These are phyloP conservation scores for Drosophila rhopaloa DNA, from an alignment of 1,140 invertebrate genomes.

Conservation along the genomic window DNA sequence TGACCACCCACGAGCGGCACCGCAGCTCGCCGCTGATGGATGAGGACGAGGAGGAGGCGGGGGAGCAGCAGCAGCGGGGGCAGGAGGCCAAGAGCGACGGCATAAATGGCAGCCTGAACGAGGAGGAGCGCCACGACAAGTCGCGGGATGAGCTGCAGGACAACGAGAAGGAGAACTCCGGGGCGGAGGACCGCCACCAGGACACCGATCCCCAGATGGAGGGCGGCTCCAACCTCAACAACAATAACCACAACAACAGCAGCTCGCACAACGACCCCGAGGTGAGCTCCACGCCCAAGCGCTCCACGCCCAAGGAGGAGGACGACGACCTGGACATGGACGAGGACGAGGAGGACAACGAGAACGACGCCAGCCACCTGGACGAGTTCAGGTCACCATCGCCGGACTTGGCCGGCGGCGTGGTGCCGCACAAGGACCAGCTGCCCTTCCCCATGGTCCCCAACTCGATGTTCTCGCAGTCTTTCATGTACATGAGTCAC, in stretches of 20 bases:
- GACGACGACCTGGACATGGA: conserved; percentile 84
- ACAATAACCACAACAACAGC: conserved; percentile 85
- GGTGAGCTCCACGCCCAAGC: conserved; percentile 58
- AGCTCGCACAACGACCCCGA: conserved; percentile 23
- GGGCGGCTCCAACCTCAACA: conserved; percentile 66
- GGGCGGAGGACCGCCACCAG: conserved; percentile 25
- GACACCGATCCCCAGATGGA: conserved; percentile 25
- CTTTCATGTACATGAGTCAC: conserved; percentile 96
- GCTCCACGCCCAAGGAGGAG: conserved; percentile 79
- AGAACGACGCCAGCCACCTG: conserved; percentile 79
- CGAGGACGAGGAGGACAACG: conserved; percentile 82
- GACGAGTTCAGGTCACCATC: conserved; percentile 83
- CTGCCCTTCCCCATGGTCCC: conserved; percentile 90
- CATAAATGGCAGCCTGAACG: conserved; percentile 38
- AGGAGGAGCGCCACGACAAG: conserved; percentile 58
- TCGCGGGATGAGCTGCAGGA: conserved; percentile 25
- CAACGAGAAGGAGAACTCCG: conserved; percentile 49
- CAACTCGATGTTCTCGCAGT: conserved; percentile 93
- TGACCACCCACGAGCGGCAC: conserved; percentile 82
- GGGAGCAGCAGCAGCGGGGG: conserved; percentile 19
- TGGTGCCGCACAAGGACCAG: conserved; percentile 75
- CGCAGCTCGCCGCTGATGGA: conserved; percentile 69
- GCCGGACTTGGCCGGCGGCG: conserved; percentile 57
- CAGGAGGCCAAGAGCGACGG: conserved; percentile 52
- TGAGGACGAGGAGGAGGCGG: conserved; percentile 55